A percentile compares a stretch with the other conserved stretches of the same genome.
These are phyloP conservation scores for Thinocorus orbignyianus DNA, from an alignment of 2,113 vertebrate species.

Conservation along the genomic window DNA sequence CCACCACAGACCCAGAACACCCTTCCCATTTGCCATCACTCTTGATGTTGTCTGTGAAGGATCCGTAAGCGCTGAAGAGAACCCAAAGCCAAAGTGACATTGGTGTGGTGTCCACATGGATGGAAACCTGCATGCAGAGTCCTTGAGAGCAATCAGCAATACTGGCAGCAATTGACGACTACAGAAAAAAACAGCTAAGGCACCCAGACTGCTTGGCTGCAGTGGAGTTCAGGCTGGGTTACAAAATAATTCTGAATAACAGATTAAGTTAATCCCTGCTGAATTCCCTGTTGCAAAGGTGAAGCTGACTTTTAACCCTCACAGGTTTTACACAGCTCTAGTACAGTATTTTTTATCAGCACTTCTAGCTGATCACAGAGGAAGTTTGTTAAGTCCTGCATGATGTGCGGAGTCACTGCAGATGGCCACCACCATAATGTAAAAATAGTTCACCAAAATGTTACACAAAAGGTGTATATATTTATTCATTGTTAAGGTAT, in stretches of 20 bases:
- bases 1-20: not conserved
- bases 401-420: not conserved
- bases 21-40: not conserved
- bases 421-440: not conserved
- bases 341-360: not conserved
- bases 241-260: not conserved
- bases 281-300: not conserved
- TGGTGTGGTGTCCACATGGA: fast-evolving
- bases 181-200: not conserved
- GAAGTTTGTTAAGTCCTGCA: not conserved
- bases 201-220: not conserved
- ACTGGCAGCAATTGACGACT: fast-evolving
- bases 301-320: not conserved
- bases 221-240: not conserved
- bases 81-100: not conserved
- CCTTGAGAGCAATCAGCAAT: not conserved
- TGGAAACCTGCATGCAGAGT: not conserved
- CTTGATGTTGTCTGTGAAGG: not conserved
- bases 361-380: not conserved
- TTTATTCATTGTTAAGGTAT: not conserved
- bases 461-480: not conserved
- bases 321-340: not conserved
- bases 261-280: not conserved
- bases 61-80: not conserved
- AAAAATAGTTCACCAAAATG: not conserved